Percentiles rank a stretch among this genome's conserved stretches.
These are phyloP conservation scores for Teleogryllus occipitalis DNA, from an alignment of 1,140 invertebrate genomes.

Conservation along the genomic window DNA sequence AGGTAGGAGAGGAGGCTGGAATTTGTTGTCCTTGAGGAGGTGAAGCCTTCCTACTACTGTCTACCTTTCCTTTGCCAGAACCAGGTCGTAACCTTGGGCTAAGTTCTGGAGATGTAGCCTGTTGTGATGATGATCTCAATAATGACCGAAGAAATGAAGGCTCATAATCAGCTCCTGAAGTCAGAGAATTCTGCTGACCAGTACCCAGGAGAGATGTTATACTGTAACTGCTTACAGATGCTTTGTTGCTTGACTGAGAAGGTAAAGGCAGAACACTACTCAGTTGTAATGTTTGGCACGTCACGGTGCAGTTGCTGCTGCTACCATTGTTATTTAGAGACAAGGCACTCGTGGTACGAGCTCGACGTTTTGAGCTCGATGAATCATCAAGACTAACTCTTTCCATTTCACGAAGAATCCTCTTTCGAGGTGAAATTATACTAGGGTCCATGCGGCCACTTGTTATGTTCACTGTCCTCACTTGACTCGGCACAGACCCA, in stretches of 20 bases:
- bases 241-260: slow-evolving; percentile 18
- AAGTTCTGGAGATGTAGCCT: slow-evolving; percentile 16
- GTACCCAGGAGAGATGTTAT: slow-evolving; percentile 62
- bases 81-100: slow-evolving; percentile 11
- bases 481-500: slow-evolving; percentile 30
- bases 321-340: slow-evolving; percentile 21
- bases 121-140: slow-evolving; percentile 30
- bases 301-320: slow-evolving; percentile 23
- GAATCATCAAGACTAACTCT: slow-evolving; percentile 59
- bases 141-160: slow-evolving; percentile 39
- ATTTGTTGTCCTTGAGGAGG: slow-evolving; percentile 14
- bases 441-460: slow-evolving; percentile 43
- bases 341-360: slow-evolving; percentile 25
- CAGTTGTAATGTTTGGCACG: slow-evolving; percentile 23
- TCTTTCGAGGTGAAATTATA: slow-evolving; percentile 60
- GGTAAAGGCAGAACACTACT: slow-evolving; percentile 12
- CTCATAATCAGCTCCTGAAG: slow-evolving; percentile 27
- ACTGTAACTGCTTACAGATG: slow-evolving; percentile 56
- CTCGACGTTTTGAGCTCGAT: slow-evolving; percentile 28
- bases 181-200: slow-evolving; percentile 28
- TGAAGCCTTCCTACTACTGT: slow-evolving; percentile 19
- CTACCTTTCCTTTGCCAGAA: slow-evolving; percentile 6
- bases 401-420: slow-evolving; percentile 63
- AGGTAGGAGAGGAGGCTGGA: slow-evolving; percentile 26
- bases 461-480: slow-evolving; percentile 31